phyloP scores from a whole-genome alignment of 23 tunicate genomes.

The Styela clava region DNA sequence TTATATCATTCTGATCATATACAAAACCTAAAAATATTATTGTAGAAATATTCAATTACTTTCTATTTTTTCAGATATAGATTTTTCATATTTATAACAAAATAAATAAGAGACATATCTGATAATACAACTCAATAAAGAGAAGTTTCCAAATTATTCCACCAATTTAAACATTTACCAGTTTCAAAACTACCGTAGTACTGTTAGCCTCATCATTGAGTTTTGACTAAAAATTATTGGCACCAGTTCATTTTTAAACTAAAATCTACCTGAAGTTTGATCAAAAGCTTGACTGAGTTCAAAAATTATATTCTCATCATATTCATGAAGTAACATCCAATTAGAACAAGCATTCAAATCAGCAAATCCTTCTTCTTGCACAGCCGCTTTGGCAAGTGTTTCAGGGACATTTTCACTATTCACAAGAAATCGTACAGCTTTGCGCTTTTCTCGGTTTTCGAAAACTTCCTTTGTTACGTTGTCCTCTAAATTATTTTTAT shows the following conservation, averaged over 20 bases:
- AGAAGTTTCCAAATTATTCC: too few relatives aligned
- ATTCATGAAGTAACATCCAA: conserved; percentile 50
- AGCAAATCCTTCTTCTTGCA: conserved; percentile 33
- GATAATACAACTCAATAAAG: too few relatives aligned
- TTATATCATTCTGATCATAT: conserved; percentile 15
- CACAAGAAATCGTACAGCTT: conserved; percentile 20
- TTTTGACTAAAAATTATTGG: too few relatives aligned
- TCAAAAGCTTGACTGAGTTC: conserved; percentile 36
- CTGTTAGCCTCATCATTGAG: too few relatives aligned
- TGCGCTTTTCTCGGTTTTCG: conserved; percentile 10
- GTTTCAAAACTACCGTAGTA: too few relatives aligned
- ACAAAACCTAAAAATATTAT: conserved; percentile 22
- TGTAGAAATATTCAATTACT: too few relatives aligned
- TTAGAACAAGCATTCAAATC: conserved; percentile 50
- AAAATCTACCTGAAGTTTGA: background rate
- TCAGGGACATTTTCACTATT: conserved; percentile 26
- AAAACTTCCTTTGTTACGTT: background rate
- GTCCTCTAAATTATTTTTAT: background rate
- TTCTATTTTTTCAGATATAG: too few relatives aligned
- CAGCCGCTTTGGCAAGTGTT: conserved; percentile 78
- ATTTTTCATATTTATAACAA: too few relatives aligned
- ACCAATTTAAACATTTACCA: too few relatives aligned
- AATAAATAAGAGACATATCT: too few relatives aligned
- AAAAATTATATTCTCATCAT: conserved; percentile 16
- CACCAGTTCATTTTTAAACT: too few relatives aligned